Percentiles rank a stretch among this genome's conserved stretches.
Evolutionary conservation across 2,797 vertebrate species (phyloP).

Genomic region (Artibeus lituratus): DNA sequence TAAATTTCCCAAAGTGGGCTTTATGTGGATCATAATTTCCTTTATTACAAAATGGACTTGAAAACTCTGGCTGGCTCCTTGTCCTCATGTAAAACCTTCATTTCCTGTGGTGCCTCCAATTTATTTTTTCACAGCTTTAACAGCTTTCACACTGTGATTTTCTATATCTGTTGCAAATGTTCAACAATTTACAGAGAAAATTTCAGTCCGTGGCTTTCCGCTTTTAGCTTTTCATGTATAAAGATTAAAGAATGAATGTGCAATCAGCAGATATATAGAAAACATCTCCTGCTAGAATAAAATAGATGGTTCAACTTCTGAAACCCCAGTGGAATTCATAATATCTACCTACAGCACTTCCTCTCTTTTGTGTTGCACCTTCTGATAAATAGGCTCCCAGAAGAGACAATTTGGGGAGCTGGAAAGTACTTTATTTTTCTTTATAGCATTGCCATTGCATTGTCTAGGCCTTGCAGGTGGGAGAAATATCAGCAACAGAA

Average conservation of each 20-base stretch:
- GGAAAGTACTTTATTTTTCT: conserved; percentile 68
- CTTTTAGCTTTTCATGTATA: conserved; percentile 71
- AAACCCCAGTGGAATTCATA: conserved; percentile 70
- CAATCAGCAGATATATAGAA: conserved; percentile 75
- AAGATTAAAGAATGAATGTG: conserved; percentile 78
- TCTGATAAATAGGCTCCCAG: conserved; percentile 72
- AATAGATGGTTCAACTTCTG: conserved; percentile 71
- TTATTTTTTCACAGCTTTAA: conserved; percentile 73
- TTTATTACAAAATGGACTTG: conserved; percentile 70
- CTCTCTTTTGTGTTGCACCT: conserved; percentile 57
- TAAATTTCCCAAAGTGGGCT: conserved; percentile 63
- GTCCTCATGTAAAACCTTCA: conserved; percentile 60
- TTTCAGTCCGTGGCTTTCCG: conserved; percentile 55
- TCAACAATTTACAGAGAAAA: conserved; percentile 75
- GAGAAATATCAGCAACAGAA: neutral
- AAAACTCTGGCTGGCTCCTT: conserved; percentile 61
- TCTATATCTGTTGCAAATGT: conserved; percentile 77
- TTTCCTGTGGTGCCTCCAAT: conserved; percentile 65
- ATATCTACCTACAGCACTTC: conserved; percentile 66
- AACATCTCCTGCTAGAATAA: conserved; percentile 64
- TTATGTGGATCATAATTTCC: conserved; percentile 54
- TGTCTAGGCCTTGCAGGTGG: conserved; percentile 51
- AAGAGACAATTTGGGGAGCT: conserved; percentile 70
- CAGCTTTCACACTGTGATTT: conserved; percentile 76
- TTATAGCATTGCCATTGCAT: conserved; percentile 47